Evolutionary conservation across 2,797 vertebrate genomes (phyloP), one percentile per base, ranked within the genome.

Genomic region (Halcyon badia): DNA sequence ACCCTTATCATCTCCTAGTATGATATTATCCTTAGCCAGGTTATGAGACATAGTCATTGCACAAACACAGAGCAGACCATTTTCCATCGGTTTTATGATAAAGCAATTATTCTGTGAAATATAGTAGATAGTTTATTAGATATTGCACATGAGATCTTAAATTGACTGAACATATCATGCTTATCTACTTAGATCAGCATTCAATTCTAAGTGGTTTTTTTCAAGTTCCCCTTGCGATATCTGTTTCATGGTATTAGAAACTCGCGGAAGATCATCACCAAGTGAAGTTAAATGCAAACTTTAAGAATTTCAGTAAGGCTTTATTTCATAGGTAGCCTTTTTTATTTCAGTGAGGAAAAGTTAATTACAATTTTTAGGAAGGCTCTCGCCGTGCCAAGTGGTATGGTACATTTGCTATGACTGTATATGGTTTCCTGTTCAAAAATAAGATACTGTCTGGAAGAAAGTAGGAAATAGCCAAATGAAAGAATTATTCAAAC

Each of bases 1-100:
- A 65, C 98, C 98, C 15, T 96, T 98, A 41, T 98, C 96, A 73
- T 98, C 98, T 56, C 98, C 98, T 56, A 98, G 80, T 71, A 98
- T 95, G 58, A 98, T 95, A 41, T 96, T 97, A 39, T 98, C 98
- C 57, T 94, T 83, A 90, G 96, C 72, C 42, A 92, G 33, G 9
- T 97, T 82, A 66, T 97, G 93, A 14, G 96, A 21, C 5, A 64
- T 4, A 14, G 96, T 90, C 44, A 97, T 95, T 5, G 84, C 87
- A n/a, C 94, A 98, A 88, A 98, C 92, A 30, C 97, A 98, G 28
- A 98, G 93, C 41, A 98, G 90, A 56, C 94, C 95, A 41, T 98
- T 98, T 83, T 98, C 98, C 97, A 97, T 86, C 20, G 98, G 98
- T 76, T 97, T 98, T 79, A 98, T 98, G 86, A 96, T 66, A 79